Evolutionary conservation across 2,113 vertebrate species (phyloP), one percentile per base, ranked within the genome.

Genomic region (Ochotona princeps): DNA sequence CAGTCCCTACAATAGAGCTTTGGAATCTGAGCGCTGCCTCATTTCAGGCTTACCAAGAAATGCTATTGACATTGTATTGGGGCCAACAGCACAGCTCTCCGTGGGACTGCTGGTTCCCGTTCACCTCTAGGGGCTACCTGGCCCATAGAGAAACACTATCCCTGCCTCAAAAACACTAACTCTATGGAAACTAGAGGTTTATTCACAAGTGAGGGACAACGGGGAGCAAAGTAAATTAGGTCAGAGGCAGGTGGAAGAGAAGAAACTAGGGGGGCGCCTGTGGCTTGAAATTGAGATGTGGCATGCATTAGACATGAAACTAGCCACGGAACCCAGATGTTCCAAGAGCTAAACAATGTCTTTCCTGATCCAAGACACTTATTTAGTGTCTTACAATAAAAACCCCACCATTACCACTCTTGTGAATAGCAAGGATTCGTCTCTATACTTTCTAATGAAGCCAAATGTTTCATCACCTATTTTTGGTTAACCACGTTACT

Each of bases 1-100:
- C 67, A 67, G 20, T n/a, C 26, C 51, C 85, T 32, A 81, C 89
- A 93, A 32, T 12, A 79, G 66, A 66, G 80, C 76, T 87, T 51
- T 84, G 81, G 91, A 89, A 81, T 69, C 84, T 54, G 51, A 90
- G 83, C 57, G n/a, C 88, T 81, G 44, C 49, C 20, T 32, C 91
- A 90, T 92, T 84, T 72, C 90, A 83, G 35, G 75, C 81, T 92
- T 85, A 94, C 87, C 60, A 88, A 81, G 81, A 94, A 92, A 57
- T 35, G 78, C 44, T 95, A 9, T 79, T 95, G 88, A 80, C 65
- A 66, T 92, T 95, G 91, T 74, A 69, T 47, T 32, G 2, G 1
- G 38, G 84, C 95, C 96, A 90, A 69, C 20, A 12, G 35, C 66
- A 25, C 49, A 67, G 25, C 44, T 94, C 18, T 89, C 72, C 49